phyloP scores from a whole-genome alignment of 2,797 vertebrate genomes.

The Sebastes minor region DNA sequence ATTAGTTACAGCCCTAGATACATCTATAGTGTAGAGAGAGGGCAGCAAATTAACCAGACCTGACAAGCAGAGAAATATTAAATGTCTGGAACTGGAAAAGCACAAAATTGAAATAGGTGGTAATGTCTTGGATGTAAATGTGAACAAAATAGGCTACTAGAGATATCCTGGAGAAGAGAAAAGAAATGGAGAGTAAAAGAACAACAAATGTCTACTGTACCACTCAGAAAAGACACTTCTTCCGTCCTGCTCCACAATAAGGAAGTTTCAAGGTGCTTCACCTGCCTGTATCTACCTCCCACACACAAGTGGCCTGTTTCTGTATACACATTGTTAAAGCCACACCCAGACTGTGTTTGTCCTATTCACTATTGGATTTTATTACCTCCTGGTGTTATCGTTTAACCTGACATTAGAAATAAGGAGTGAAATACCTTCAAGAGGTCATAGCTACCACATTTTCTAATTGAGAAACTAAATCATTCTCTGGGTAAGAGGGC shows the following conservation, averaged over 20 bases:
- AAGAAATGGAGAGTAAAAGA: background rate
- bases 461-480: background rate
- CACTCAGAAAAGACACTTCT: background rate
- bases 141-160: background rate
- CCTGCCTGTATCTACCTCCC: conserved; percentile 36
- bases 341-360: conserved; percentile 45
- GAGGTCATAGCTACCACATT: background rate
- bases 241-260: conserved; percentile 24
- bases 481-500: background rate
- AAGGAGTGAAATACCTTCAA: background rate
- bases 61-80: background rate
- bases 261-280: conserved; percentile 43
- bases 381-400: background rate
- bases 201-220: background rate
- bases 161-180: background rate
- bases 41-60: background rate
- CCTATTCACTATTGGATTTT: background rate
- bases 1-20: too few relatives aligned
- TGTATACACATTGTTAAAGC: conserved; percentile 12
- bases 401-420: background rate
- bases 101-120: background rate
- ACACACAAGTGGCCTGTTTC: conserved; percentile 4
- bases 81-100: background rate
- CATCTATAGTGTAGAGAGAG: too few relatives aligned
- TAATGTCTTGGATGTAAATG: background rate